Evolutionary conservation across 2,113 vertebrate genomes (phyloP).

Genomic region (Oreochromis aureus): DNA sequence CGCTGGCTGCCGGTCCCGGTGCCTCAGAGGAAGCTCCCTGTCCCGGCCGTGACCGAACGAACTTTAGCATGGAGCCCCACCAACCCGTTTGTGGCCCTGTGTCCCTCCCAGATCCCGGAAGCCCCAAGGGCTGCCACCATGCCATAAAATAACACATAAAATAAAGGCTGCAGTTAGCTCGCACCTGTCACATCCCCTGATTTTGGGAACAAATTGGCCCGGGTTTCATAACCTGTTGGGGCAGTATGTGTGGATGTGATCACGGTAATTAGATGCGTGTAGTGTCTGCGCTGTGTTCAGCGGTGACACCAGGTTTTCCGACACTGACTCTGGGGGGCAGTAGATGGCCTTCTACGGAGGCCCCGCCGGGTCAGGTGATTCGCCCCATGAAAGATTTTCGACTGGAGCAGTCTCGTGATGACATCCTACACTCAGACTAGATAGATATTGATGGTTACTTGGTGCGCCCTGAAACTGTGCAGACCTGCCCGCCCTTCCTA

Average conservation of each 20-base stretch:
- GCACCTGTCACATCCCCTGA: neutral
- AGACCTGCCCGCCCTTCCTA: neutral
- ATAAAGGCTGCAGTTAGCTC: neutral
- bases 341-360: neutral
- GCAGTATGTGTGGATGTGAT: neutral
- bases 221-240: neutral
- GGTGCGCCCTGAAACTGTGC: neutral
- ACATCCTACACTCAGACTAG: neutral
- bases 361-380: neutral
- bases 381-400: neutral
- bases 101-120: neutral
- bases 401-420: neutral
- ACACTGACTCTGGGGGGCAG: neutral
- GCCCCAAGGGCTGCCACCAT: neutral
- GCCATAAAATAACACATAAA: neutral
- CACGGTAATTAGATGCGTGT: neutral
- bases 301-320: neutral
- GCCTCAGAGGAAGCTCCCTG: neutral
- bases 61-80: neutral
- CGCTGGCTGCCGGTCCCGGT: accelerated
- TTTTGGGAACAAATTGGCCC: neutral
- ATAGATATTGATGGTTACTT: neutral
- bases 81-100: neutral
- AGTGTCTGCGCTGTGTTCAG: neutral
- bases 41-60: accelerated